Conservation (phyloP, 2,113 vertebrate species). For the Candoia aspera region DNA sequence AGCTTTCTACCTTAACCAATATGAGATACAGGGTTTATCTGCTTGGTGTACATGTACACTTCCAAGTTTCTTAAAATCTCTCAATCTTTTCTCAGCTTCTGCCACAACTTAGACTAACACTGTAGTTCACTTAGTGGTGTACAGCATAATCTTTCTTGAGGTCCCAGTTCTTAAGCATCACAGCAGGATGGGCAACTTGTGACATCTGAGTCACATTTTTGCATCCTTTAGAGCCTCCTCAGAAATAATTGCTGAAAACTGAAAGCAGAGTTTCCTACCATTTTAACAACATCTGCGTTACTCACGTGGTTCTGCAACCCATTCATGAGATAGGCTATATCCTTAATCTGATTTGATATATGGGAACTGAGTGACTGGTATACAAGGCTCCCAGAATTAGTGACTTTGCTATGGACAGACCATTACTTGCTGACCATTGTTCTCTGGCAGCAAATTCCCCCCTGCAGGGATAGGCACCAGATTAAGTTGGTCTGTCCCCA, state of each 20-base stretch:
- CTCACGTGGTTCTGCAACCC: background rate
- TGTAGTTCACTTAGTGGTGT: background rate
- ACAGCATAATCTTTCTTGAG: background rate
- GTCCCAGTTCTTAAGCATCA: background rate
- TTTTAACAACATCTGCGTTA: background rate
- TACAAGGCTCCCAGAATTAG: background rate
- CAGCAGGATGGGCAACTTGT: background rate
- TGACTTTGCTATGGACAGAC: background rate
- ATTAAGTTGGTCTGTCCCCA: background rate
- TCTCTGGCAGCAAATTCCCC: background rate
- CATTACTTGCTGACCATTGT: background rate
- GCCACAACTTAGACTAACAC: background rate
- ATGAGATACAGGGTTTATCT: background rate
- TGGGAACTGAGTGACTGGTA: background rate
- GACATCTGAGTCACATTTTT: background rate
- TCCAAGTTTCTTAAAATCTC: background rate
- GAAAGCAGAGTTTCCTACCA: background rate
- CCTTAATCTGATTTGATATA: background rate
- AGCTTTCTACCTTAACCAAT: conserved; percentile 5
- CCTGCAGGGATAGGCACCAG: background rate
- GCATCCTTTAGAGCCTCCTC: background rate
- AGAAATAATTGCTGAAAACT: background rate
- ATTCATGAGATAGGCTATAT: background rate
- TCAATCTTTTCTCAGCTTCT: background rate
- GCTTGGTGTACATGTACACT: background rate